Base-by-base conservation (phyloP, 2,113 vertebrate genomes). In the Bos indicus region DNA sequence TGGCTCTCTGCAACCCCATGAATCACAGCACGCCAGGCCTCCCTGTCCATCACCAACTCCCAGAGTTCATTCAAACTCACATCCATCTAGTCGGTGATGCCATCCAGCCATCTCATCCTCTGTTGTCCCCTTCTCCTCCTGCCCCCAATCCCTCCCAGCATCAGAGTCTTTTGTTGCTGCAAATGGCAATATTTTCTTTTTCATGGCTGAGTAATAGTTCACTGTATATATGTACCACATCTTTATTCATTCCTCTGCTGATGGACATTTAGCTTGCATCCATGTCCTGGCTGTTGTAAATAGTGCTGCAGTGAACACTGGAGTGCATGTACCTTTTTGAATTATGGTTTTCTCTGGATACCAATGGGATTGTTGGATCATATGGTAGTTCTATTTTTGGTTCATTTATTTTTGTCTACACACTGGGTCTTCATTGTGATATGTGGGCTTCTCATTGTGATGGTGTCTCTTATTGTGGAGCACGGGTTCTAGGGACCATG, bases 151-250 rank as follows among this genome's bases (percentile, higher is more conserved):
- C 2, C 48, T 48, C 48, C 48, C 48, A 48, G 48, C 48, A 48
- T 48, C 48, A 48, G 48, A 48, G 48, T 48, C 48, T 48, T 48
- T 13, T 14, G 19, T 36, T 15, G 81, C 19, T 83, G 51, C 33
- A 14, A 82, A 82, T 36, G 33, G 28, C 5, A 11, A 12, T 81
- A 11, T 51, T 81, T 80, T 78, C 40, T 78, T 10, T 12, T 51
- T 81, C 26, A 51, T 81, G 46, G 78, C 46, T 81, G 78, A 81
- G 28, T 12, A 21, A 19, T 81, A 33, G 9, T 12, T 19, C 16
- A 12, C 16, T 33, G 77, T 11, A 0, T 81, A 51, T 33, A 6
- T 33, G 46, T 1, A 33, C 1, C 46, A 12, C 28, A 1, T 17
- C 15, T 80, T 48, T 19, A 30, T 30, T 43, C 77, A 17, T 30